phyloP scores from a whole-genome alignment of 2,113 vertebrate genomes.

The Centropristis striata region DNA sequence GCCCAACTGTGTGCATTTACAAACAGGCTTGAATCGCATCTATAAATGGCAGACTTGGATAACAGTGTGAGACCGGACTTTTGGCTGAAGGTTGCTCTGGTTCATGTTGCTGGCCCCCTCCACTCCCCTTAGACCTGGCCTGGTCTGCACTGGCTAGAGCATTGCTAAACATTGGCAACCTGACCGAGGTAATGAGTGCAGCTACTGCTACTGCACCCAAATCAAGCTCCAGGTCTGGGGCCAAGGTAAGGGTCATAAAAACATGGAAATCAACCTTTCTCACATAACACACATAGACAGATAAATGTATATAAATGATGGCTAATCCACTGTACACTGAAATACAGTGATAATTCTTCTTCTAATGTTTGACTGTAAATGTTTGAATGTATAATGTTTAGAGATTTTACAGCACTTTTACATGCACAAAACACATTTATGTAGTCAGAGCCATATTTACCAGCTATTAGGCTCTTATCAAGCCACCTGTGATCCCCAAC shows the following conservation, averaged over 20 bases:
- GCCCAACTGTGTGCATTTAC: slow-evolving; percentile 51
- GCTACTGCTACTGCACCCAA: slow-evolving; percentile 47
- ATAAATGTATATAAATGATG: background rate
- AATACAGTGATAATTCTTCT: background rate
- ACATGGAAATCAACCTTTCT: slow-evolving; percentile 3
- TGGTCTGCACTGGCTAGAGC: slow-evolving; percentile 25
- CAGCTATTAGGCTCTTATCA: too few species aligned
- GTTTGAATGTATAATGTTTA: background rate
- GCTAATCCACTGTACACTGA: background rate
- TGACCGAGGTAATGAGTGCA: slow-evolving; percentile 38
- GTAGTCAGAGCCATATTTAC: too few species aligned
- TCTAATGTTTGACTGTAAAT: background rate
- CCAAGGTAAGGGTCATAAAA: slow-evolving; percentile 8
- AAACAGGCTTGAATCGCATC: slow-evolving; percentile 65
- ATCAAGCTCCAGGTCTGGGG: background rate
- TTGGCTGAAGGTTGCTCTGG: slow-evolving; percentile 74
- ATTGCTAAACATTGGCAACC: slow-evolving; percentile 66
- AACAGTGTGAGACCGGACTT: slow-evolving; percentile 80
- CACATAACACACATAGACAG: background rate
- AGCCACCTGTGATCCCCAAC: too few species aligned
- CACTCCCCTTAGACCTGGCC: slow-evolving; percentile 48
- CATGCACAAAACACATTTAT: too few species aligned
- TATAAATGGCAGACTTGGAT: slow-evolving; percentile 84
- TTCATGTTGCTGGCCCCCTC: slow-evolving; percentile 72
- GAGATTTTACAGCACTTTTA: too few species aligned